Percentiles rank a stretch among this genome's conserved stretches.
Conservation (phyloP, 2,113 vertebrate species). For the Ivindomyrus marchei region DNA sequence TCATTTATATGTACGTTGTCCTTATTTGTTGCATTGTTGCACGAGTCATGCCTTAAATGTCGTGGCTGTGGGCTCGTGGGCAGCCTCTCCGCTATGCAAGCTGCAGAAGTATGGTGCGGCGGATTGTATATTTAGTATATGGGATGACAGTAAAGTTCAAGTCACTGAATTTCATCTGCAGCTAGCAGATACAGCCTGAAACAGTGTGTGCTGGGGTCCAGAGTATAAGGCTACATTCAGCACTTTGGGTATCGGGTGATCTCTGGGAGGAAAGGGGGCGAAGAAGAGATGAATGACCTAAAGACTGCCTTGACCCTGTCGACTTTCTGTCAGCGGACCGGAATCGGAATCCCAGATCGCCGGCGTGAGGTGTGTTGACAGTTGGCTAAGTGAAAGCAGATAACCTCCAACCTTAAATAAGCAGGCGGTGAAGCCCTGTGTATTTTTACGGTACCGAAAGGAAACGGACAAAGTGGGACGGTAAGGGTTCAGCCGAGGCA, state of each 20-base stretch:
- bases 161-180: neutral
- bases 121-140: neutral
- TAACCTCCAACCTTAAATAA: neutral
- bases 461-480: neutral
- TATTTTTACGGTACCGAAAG: neutral
- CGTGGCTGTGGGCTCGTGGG: neutral
- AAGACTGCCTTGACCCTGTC: neutral
- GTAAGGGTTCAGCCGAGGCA: neutral
- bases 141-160: neutral
- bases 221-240: neutral
- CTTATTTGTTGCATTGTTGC: neutral
- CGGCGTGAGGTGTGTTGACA: neutral
- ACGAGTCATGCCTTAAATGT: neutral
- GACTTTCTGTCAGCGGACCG: neutral
- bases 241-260: neutral
- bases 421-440: neutral
- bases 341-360: neutral
- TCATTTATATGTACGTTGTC: neutral
- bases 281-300: constrained; percentile 6
- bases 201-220: no score
- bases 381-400: neutral
- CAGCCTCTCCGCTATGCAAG: neutral
- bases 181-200: neutral
- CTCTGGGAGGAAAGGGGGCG: neutral
- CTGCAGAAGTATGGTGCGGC: neutral